Evolutionary conservation across 2,888 invertebrate genomes (phyloP).

Genomic region (Cenopis cana): DNA sequence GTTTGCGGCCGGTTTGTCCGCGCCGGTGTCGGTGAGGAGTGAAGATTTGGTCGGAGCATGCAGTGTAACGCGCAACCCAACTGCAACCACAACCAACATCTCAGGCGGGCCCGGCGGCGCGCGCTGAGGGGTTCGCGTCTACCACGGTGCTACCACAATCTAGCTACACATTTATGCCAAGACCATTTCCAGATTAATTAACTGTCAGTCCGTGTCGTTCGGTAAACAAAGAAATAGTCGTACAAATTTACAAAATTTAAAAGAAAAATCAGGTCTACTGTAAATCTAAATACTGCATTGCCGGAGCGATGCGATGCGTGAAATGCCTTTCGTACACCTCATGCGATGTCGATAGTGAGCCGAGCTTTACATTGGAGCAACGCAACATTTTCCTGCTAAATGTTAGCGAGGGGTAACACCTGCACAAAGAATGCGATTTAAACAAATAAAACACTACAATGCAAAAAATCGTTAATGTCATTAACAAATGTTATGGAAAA

Average conservation of each 20-base stretch:
- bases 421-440: conserved; percentile 83
- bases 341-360: conserved; percentile 67
- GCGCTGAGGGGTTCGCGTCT: conserved; percentile 18
- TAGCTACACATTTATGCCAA: conserved; percentile 74
- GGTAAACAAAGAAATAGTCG: conserved; percentile 48
- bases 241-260: conserved; percentile 46
- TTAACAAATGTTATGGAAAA: conserved; percentile 72
- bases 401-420: conserved; percentile 84
- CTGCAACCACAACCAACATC: conserved; percentile 91
- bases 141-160: conserved; percentile 71
- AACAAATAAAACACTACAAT: conserved; percentile 81
- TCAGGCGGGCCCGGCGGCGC: conserved; percentile 56
- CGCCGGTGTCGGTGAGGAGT: conserved; percentile 85
- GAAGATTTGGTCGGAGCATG: conserved; percentile 91
- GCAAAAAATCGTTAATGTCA: conserved; percentile 69
- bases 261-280: conserved; percentile 51
- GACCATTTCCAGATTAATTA: conserved; percentile 71
- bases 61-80: conserved; percentile 95
- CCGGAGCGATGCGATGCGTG: conserved; percentile 67
- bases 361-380: conserved; percentile 72
- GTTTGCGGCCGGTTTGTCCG: conserved; percentile 84
- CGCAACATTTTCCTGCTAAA: conserved; percentile 84
- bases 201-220: conserved; percentile 61
- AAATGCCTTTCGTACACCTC: conserved; percentile 74
- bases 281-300: conserved; percentile 60